phyloP scores from a whole-genome alignment of 2,797 vertebrate species.

The Sorex maritimensis region DNA sequence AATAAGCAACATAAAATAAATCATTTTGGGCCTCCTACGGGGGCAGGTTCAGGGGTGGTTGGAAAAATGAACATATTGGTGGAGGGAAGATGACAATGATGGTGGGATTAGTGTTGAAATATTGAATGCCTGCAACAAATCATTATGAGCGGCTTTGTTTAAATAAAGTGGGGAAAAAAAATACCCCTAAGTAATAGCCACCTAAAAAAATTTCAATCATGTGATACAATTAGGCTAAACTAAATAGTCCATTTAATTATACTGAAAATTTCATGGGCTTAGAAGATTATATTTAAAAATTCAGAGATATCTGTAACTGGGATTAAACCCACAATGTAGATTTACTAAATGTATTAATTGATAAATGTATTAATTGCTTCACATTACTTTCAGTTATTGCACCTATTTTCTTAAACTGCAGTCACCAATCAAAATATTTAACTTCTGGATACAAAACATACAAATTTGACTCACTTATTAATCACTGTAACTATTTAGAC shows the following conservation, averaged over 20 bases:
- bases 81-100: too few relatives aligned
- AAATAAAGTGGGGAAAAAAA: too few relatives aligned
- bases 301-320: constrained; percentile 8
- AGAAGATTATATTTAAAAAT: not conserved
- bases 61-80: too few relatives aligned
- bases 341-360: not conserved
- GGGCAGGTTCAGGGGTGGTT: too few relatives aligned
- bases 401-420: not conserved
- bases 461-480: not conserved
- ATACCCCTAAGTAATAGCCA: too few relatives aligned
- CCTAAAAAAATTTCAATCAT: not conserved
- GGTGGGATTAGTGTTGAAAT: too few relatives aligned
- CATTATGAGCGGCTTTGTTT: too few relatives aligned
- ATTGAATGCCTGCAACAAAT: too few relatives aligned
- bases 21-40: too few relatives aligned
- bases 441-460: not conserved
- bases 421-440: not conserved
- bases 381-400: not conserved
- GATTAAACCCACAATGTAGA: not conserved
- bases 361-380: not conserved
- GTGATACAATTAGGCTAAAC: constrained; percentile 45
- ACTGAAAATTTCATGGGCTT: not conserved
- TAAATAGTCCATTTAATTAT: constrained; percentile 23
- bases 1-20: too few relatives aligned
- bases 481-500: not conserved